Evolutionary conservation across 2,888 invertebrate species (phyloP).

Genomic region (Cenopis cana): DNA sequence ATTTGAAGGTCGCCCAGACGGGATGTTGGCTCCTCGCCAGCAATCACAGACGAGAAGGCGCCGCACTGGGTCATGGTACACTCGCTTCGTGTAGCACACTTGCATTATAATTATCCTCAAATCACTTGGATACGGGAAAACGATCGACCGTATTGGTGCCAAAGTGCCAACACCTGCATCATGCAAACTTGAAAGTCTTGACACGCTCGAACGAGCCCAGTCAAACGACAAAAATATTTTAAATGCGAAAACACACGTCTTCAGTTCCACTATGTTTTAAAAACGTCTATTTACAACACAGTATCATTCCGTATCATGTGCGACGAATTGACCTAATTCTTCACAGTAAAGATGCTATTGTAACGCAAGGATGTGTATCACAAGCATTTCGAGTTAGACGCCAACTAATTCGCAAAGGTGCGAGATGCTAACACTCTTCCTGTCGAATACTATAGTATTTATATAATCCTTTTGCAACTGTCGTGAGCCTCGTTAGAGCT

Average conservation of each 20-base stretch:
- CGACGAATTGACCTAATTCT: conserved; percentile 46
- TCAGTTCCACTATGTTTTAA: not conserved
- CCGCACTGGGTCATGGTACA: conserved; percentile 55
- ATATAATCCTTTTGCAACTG: conserved; percentile 31
- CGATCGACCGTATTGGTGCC: not conserved
- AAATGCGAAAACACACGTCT: not conserved
- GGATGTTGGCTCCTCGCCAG: conserved; percentile 62
- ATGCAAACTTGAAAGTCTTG: conserved; percentile 7
- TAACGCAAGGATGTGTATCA: conserved; percentile 24
- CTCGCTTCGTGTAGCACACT: conserved; percentile 35
- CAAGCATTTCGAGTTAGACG: conserved; percentile 14
- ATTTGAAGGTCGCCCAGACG: conserved; percentile 57
- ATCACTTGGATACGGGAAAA: conserved; percentile 28
- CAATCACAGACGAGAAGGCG: conserved; percentile 64
- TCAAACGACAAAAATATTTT: conserved; percentile 1
- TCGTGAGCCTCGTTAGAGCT: conserved; percentile 26
- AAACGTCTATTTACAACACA: not conserved
- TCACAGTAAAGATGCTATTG: conserved; percentile 42
- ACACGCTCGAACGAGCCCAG: not conserved
- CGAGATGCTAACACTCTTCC: conserved; percentile 23
- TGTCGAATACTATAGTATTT: conserved; percentile 30
- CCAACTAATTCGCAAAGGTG: conserved; percentile 5
- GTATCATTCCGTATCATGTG: conserved; percentile 10
- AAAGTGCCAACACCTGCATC: not conserved
- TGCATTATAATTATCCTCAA: conserved; percentile 22